These are phyloP conservation scores for Brenthis hecate DNA, from an alignment of 2,888 invertebrate species.

Conservation along the genomic window DNA sequence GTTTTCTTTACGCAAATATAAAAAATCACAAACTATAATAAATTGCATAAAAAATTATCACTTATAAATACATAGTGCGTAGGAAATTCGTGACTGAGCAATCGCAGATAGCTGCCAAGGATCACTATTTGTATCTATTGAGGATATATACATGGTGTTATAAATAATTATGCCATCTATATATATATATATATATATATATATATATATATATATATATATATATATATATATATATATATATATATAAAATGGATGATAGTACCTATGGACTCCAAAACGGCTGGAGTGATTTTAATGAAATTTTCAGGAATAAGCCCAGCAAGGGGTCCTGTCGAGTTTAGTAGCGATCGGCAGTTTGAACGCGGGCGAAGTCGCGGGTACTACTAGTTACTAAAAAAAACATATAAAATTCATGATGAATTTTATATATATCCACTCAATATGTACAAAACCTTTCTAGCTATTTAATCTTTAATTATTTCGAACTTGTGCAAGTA, in stretches of 20 bases:
- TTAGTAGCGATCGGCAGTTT: too few relatives aligned
- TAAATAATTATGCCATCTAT: neutral
- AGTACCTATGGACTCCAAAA: neutral
- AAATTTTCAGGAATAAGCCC: too few relatives aligned
- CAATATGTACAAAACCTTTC: too few relatives aligned
- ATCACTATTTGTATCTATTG: conserved; percentile 19
- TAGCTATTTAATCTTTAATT: too few relatives aligned
- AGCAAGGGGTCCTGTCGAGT: too few relatives aligned
- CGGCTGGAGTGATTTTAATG: too few relatives aligned
- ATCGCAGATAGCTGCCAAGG: conserved; percentile 26
- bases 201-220: neutral
- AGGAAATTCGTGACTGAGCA: conserved; percentile 26
- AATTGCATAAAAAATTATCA: neutral
- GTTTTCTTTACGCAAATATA: too few relatives aligned
- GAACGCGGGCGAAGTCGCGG: too few relatives aligned
- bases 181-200: neutral
- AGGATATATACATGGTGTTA: conserved; percentile 18
- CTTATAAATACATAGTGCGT: conserved; percentile 1
- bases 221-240: too few relatives aligned
- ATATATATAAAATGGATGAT: neutral
- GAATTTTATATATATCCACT: too few relatives aligned
- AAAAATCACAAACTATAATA: neutral
- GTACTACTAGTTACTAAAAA: neutral
- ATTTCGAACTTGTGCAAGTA: too few relatives aligned
- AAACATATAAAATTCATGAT: too few relatives aligned